Base-by-base conservation (phyloP, 2,888 invertebrate genomes). In the Balanococcus diminutus region DNA sequence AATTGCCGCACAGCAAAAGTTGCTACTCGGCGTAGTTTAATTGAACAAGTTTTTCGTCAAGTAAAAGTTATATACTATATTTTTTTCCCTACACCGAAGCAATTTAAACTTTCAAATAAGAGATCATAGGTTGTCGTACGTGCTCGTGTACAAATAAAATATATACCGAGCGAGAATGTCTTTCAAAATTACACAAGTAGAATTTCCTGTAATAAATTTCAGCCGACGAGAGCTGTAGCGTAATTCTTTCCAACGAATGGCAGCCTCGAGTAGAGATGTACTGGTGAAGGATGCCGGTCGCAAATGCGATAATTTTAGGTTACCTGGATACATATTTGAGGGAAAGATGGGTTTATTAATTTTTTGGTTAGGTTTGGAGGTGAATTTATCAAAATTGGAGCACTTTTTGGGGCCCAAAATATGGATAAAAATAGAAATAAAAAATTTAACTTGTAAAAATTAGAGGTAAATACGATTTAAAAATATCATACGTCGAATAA, bases 91-190 rank as follows among this genome's bases (percentile, higher is more conserved):
- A n/a, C 32, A 75, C 75, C 75, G 32, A 75, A 32, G 61, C 61
- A 67, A 67, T 67, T 67, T 67, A 67, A 67, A 67, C 61, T 67
- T 67, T 28, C 61, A 75, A 75, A 75, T 75, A 75, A 75, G 75
- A 75, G 75, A 75, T 75, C 75, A 75, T 32, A 75, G 75, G 75
- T 75, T 67, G 61, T 67, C 32, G 75, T 75, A 75, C 75, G 75
- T 75, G 75, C 31, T 36, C 25, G 75, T 32, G 32, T 32, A 67
- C 51, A 51, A 51, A 51, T 51, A 51, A 19, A 51, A 51, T 51
- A 51, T 42, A 42, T 51, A 51, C 51, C 19, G 28, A 28, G 28
- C 25, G 3, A 11, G 14, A 67, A 28, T 9, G 61, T 67, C 61
- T 67, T 67, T 67, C 3, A 28, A 28, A 28, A 67, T 67, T 67